Percentiles rank a stretch among this genome's conserved stretches.
These are phyloP conservation scores for Thripadectes ignobilis DNA, from an alignment of 2,797 vertebrate species.

Conservation along the genomic window DNA sequence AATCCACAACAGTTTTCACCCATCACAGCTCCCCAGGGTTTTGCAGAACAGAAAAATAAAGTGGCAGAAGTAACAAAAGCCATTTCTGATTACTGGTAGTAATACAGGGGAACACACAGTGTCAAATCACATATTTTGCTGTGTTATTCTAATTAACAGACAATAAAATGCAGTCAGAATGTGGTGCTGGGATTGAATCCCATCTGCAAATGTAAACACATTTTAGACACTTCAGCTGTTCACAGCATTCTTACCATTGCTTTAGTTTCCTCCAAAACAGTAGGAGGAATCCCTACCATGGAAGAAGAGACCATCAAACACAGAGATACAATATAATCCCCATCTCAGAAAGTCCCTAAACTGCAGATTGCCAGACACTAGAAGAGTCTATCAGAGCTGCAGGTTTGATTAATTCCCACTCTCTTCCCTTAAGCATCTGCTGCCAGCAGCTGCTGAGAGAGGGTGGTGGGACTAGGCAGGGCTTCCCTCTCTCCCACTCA, in stretches of 20 bases:
- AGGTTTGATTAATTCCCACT: background rate
- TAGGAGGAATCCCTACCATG: background rate
- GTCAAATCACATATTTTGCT: background rate
- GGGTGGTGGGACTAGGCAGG: rapidly evolving
- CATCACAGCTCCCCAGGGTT: background rate
- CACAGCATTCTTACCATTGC: background rate
- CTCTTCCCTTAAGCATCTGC: background rate
- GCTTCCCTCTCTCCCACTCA: background rate
- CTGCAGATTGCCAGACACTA: background rate
- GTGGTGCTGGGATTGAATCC: background rate
- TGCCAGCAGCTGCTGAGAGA: background rate
- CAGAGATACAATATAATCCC: background rate
- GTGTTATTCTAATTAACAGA: background rate
- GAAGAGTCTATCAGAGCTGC: background rate
- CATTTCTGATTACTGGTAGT: background rate
- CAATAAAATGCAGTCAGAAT: background rate
- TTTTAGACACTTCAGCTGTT: background rate
- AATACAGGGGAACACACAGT: background rate
- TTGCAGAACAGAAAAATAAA: background rate
- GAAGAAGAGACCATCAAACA: background rate
- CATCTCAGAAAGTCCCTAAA: background rate
- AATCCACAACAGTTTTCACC: background rate
- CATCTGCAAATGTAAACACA: background rate
- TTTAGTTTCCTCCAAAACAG: background rate
- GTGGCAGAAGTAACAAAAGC: background rate